Conservation (phyloP, 1,140 invertebrate species). For the Mamestra configurata region DNA sequence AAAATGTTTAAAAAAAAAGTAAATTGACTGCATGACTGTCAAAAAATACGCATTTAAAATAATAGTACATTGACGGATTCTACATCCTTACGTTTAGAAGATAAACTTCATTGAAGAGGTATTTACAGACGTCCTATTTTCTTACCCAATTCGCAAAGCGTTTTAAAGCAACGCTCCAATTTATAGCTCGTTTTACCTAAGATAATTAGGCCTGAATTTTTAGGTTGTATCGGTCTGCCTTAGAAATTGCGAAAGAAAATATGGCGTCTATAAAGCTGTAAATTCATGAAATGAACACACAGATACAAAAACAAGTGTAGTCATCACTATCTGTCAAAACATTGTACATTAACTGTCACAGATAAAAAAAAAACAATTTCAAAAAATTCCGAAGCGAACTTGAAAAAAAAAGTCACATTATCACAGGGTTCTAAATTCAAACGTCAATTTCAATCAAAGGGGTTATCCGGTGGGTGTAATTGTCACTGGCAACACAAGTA, state of each 20-base stretch:
- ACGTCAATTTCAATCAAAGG: constrained; percentile 51
- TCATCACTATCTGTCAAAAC: constrained; percentile 19
- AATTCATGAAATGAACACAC: neutral
- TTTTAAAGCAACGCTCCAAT: neutral
- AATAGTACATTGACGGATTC: neutral
- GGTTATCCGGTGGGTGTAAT: constrained; percentile 58
- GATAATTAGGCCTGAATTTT: neutral
- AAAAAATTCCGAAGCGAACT: constrained; percentile 30
- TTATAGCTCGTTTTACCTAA: neutral
- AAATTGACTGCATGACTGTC: neutral
- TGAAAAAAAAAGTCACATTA: constrained; percentile 28
- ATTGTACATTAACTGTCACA: neutral
- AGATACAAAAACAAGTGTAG: constrained; percentile 11
- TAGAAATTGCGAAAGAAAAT: neutral
- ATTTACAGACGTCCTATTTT: neutral
- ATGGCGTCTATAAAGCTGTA: neutral
- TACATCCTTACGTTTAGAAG: neutral
- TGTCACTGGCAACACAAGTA: constrained; percentile 53
- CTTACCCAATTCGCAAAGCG: neutral
- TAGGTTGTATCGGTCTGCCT: neutral
- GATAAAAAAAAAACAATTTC: constrained; percentile 31
- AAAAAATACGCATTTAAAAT: neutral
- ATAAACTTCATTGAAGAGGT: neutral
- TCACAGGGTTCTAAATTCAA: constrained; percentile 45
- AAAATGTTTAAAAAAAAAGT: neutral